A percentile compares a stretch with the other conserved stretches of the same genome.
Conservation (phyloP, 2,113 vertebrate genomes). For the Thamnophis sirtalis region DNA sequence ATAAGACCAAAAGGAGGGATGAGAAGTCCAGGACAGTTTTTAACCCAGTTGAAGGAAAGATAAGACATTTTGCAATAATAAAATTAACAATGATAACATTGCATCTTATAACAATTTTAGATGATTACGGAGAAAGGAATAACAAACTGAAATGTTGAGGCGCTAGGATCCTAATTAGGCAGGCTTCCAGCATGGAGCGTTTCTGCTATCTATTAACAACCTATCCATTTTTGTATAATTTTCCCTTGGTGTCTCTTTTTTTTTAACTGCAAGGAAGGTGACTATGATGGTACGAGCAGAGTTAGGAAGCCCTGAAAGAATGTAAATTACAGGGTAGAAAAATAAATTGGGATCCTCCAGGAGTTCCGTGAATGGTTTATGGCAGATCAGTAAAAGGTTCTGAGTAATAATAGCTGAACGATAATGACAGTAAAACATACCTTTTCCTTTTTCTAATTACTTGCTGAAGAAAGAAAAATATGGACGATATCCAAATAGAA, state of each 20-base stretch:
- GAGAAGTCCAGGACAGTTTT: neutral
- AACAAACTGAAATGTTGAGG: neutral
- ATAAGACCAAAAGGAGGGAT: neutral
- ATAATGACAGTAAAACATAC: neutral
- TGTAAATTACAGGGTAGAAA: neutral
- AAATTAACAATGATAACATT: neutral
- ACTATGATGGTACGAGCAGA: neutral
- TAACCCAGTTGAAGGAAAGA: neutral
- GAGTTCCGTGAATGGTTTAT: neutral
- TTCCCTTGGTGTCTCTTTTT: neutral
- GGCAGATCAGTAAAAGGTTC: neutral
- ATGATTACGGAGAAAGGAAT: neutral
- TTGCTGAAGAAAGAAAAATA: neutral
- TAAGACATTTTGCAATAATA: neutral
- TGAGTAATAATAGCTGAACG: neutral
- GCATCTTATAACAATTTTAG: neutral
- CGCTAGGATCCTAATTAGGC: neutral
- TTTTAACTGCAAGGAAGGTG: neutral
- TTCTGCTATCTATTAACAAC: neutral
- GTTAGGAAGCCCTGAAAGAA: neutral
- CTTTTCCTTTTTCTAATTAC: neutral
- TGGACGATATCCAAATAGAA: neutral
- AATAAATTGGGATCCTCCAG: neutral
- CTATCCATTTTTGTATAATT: neutral
- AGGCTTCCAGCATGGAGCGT: neutral